phyloP scores from a whole-genome alignment of 2,113 vertebrate species.

The Entomyzon cyanotis region DNA sequence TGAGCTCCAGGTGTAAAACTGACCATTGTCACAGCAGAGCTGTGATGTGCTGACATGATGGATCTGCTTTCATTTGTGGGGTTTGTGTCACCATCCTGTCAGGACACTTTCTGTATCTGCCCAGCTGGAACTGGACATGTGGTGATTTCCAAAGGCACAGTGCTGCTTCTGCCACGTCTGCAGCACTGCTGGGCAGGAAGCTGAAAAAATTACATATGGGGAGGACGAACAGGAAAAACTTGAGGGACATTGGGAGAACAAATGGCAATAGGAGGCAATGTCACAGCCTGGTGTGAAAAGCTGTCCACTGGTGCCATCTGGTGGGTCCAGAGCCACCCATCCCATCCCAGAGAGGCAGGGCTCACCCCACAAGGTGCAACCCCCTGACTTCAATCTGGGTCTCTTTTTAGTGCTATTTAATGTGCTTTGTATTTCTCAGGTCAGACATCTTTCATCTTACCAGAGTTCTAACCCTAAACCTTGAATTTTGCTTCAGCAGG shows the following conservation, averaged over 20 bases:
- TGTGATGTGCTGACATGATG: background rate
- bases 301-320: slow-evolving; percentile 52
- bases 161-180: background rate
- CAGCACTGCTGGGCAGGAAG: background rate
- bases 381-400: background rate
- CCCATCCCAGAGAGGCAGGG: background rate
- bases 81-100: rapidly evolving
- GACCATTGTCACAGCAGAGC: background rate
- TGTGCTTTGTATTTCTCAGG: background rate
- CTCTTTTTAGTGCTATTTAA: background rate
- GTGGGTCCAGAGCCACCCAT: background rate
- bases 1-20: background rate
- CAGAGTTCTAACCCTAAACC: background rate
- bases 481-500: background rate
- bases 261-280: background rate
- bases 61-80: background rate
- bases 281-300: background rate
- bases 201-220: background rate
- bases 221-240: background rate
- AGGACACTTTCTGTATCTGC: background rate
- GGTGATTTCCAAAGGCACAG: background rate
- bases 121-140: background rate
- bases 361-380: background rate
- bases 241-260: rapidly evolving
- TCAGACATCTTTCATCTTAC: background rate